Conservation (phyloP, 2,888 invertebrate genomes). For the Sminthurinus aureus region DNA sequence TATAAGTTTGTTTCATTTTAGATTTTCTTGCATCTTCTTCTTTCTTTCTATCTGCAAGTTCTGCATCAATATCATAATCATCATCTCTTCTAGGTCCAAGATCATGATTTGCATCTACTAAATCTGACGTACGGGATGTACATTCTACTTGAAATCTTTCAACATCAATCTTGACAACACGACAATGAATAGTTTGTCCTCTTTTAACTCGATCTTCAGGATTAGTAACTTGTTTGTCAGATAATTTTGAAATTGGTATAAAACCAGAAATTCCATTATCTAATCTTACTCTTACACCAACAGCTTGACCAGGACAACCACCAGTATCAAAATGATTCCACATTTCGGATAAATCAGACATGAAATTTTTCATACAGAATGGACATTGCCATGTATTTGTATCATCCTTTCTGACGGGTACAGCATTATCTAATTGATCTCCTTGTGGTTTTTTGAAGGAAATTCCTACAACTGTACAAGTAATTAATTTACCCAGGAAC, state of each 20-base stretch:
- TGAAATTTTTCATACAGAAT: constrained; percentile 94
- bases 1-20: constrained; percentile 82
- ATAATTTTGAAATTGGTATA: constrained; percentile 91
- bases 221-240: constrained; percentile 87
- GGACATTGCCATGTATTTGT: constrained; percentile 98
- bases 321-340: constrained; percentile 99
- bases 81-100: constrained; percentile 84
- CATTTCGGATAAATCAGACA: constrained; percentile 92
- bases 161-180: constrained; percentile 95
- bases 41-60: constrained; percentile 79
- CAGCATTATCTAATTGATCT: constrained; percentile 93
- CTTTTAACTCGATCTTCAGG: constrained; percentile 90
- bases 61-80: constrained; percentile 87
- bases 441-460: constrained; percentile 87
- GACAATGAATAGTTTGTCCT: constrained; percentile 83
- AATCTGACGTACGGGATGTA: constrained; percentile 90
- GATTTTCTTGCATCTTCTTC: constrained; percentile 84
- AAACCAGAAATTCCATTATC: constrained; percentile 95
- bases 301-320: constrained; percentile 93
- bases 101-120: constrained; percentile 87
- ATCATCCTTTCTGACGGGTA: constrained; percentile 93
- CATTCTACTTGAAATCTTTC: constrained; percentile 93
- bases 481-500: constrained; percentile 86
- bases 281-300: constrained; percentile 85
- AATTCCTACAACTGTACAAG: constrained; percentile 78